Base-by-base conservation (phyloP, 2,888 invertebrate genomes). In the Timema cristinae region DNA sequence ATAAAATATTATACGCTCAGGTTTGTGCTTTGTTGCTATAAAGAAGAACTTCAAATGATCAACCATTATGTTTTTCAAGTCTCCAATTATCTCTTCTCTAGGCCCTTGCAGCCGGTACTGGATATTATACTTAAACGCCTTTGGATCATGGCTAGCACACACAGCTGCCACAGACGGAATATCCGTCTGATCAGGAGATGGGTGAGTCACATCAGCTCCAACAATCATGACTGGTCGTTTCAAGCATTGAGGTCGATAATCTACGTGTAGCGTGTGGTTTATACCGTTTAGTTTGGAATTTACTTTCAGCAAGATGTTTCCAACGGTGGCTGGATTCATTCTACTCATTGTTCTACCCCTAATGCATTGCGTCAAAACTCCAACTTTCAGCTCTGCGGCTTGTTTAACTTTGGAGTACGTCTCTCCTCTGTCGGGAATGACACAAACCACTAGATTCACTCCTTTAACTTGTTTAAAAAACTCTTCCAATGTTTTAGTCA, bases 131-230 rank as follows among this genome's bases (percentile, higher is more conserved):
- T 85, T 81, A 76, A 89, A 91, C 7, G 89, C 91, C 66, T 83
- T 82, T 0, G 82, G 76, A 80, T 92, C 92, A 73, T 90, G 86
- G 0, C 92, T 92, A 0, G 93, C 91, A 0, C 91, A 91, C 4
- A 94, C 69, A 11, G 88, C 87, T 9, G 88, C 88, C 71, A 89
- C 84, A 0, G 88, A 88, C 0, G 87, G 87, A 74, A 83, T 82
- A 7, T 78, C 79, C 13, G 79, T 83, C 81, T 91, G 88, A 73
- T 92, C 92, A 0, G 94, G 93, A 1, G 93, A 89, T 0, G 97
- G 95, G 84, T 97, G 97, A 0, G 96, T 95, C 7, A 97, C 96
- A 82, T 97, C 97, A 8, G 95, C 95, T 0, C 97, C 97, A 56
- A 95, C 85, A 15, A 91, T 86, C 87, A 91, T 88, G 13, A 86